A percentile compares a stretch with the other conserved stretches of the same genome.
Evolutionary conservation across 2,113 vertebrate species (phyloP).

Genomic region (Crypturellus undulatus): DNA sequence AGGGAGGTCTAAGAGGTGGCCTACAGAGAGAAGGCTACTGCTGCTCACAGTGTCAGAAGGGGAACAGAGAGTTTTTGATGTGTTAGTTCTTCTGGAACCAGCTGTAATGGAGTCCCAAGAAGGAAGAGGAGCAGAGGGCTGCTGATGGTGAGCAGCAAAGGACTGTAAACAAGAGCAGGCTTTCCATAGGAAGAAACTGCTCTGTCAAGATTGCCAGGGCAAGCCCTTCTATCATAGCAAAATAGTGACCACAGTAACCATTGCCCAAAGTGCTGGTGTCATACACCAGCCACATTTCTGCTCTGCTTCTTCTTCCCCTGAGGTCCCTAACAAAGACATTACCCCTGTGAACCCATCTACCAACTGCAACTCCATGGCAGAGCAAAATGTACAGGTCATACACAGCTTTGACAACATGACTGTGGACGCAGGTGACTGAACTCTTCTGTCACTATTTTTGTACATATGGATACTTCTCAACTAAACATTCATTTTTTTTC

Average conservation of each 20-base stretch:
- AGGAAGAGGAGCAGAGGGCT: neutral
- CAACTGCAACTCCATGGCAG: neutral
- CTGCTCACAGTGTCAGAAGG: neutral
- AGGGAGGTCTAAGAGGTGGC: neutral
- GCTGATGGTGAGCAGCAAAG: neutral
- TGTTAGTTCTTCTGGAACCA: neutral
- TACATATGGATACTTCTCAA: neutral
- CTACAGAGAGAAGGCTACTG: neutral
- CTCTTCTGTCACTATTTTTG: neutral
- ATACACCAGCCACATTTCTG: neutral
- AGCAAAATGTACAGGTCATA: neutral
- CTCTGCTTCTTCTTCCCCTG: neutral
- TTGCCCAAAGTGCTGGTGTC: neutral
- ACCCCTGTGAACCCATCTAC: neutral
- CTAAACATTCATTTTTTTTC: neutral
- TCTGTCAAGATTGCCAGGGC: neutral
- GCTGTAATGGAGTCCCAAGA: neutral
- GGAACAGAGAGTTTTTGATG: neutral
- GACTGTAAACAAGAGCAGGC: neutral
- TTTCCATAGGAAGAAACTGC: neutral
- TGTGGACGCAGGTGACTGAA: fast-evolving
- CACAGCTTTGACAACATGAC: neutral
- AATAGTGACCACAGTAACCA: neutral
- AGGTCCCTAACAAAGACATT: neutral
- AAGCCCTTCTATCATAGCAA: neutral